phyloP scores from a whole-genome alignment of 2,888 invertebrate species.

The Catocala fraxini region DNA sequence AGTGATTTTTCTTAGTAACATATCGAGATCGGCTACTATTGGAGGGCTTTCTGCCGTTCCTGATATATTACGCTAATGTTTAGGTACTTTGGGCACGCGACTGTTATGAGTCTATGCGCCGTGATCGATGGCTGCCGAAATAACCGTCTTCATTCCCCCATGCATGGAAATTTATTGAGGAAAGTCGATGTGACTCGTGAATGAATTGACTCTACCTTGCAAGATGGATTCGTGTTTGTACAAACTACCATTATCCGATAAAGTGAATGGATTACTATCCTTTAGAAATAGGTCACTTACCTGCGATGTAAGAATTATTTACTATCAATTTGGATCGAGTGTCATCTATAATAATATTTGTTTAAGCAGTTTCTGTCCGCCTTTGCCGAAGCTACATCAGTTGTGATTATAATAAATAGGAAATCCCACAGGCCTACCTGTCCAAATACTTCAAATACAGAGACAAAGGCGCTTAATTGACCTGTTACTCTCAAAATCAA shows the following conservation, averaged over 20 bases:
- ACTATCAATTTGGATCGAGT: too few relatives aligned
- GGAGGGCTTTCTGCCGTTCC: constrained; percentile 21
- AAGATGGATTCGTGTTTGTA: constrained; percentile 40
- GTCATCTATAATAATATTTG: too few relatives aligned
- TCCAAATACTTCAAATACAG: constrained; percentile 22
- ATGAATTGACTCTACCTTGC: constrained; percentile 28
- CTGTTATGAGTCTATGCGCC: constrained; percentile 27
- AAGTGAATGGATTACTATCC: constrained; percentile 30
- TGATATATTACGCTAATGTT: constrained; percentile 34
- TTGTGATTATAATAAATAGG: too few relatives aligned
- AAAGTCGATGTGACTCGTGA: constrained; percentile 40
- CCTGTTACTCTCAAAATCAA: constrained; percentile 63
- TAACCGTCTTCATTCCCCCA: constrained; percentile 31
- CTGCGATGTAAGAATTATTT: too few relatives aligned
- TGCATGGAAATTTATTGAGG: constrained; percentile 43
- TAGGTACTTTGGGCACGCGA: constrained; percentile 28
- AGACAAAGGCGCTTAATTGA: constrained; percentile 64
- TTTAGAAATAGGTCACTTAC: constrained; percentile 9
- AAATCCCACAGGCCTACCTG: too few relatives aligned
- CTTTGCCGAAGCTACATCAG: too few relatives aligned
- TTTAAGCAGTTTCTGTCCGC: too few relatives aligned
- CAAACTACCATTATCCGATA: constrained; percentile 39
- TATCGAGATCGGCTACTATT: constrained; percentile 28
- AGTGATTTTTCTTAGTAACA: constrained; percentile 36
- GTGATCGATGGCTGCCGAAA: constrained; percentile 43